Conservation (phyloP, 2,888 invertebrate species). For the Lacanobia wlatinum region DNA sequence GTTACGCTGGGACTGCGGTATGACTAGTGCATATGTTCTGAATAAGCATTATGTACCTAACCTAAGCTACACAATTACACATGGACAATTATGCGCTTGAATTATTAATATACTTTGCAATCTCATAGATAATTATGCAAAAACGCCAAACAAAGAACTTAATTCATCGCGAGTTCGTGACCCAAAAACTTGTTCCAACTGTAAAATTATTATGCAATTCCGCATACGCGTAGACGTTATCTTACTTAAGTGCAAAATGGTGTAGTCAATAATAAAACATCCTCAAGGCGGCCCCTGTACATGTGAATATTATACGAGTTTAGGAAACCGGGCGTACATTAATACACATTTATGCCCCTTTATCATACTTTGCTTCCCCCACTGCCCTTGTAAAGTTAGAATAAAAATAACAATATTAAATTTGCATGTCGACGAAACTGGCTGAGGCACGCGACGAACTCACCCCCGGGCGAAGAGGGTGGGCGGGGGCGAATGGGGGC, state of each 20-base stretch:
- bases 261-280: conserved; percentile 67
- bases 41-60: conserved; percentile 16
- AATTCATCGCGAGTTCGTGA: conserved; percentile 40
- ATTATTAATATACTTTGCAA: conserved; percentile 31
- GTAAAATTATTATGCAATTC: conserved; percentile 56
- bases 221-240: conserved; percentile 48
- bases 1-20: conserved; percentile 44
- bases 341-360: conserved; percentile 70
- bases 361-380: conserved; percentile 83
- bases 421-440: conserved; percentile 85
- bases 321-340: conserved; percentile 64
- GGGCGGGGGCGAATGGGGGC: conserved; percentile 56
- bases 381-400: conserved; percentile 88
- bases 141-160: conserved; percentile 41
- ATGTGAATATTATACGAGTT: conserved; percentile 66
- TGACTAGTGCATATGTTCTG: conserved; percentile 43
- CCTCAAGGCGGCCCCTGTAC: conserved; percentile 55
- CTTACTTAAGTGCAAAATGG: conserved; percentile 62
- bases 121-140: conserved; percentile 42
- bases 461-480: conserved; percentile 43
- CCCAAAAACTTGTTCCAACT: conserved; percentile 54
- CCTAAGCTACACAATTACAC: neutral
- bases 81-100: conserved; percentile 23
- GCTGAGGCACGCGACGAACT: conserved; percentile 74
- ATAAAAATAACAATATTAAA: conserved; percentile 88